Conservation (phyloP, 2,113 vertebrate species). For the Austrofundulus limnaeus region DNA sequence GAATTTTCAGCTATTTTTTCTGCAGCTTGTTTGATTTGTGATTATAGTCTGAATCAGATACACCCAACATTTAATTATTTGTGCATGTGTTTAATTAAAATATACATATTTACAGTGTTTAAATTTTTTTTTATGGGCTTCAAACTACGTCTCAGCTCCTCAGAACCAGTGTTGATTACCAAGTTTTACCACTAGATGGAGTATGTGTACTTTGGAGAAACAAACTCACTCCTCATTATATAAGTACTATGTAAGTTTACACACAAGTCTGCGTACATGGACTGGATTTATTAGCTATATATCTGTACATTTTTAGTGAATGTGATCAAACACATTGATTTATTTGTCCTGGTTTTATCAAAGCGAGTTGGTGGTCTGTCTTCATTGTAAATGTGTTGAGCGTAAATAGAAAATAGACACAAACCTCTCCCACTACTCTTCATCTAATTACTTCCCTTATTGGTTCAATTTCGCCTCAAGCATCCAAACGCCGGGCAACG, state of each 20-base stretch:
- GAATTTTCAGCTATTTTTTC: conserved; percentile 8
- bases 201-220: conserved; percentile 11
- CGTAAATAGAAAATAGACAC: conserved; percentile 23
- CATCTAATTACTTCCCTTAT: conserved; percentile 59
- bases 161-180: background rate
- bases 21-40: background rate
- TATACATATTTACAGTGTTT: too few species aligned
- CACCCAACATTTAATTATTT: background rate
- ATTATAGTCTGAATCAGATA: background rate
- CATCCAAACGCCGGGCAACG: conserved; percentile 31
- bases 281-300: conserved; percentile 7
- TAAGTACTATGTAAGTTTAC: conserved; percentile 2
- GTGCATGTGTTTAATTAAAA: fast-evolving
- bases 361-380: conserved; percentile 8
- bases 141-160: background rate
- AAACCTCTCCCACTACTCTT: conserved; percentile 26
- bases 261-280: background rate
- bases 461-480: conserved; percentile 54
- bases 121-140: too few species aligned
- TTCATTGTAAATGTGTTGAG: conserved; percentile 27
- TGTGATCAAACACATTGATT: conserved; percentile 27
- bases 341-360: conserved; percentile 19
- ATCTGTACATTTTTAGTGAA: conserved; percentile 1
- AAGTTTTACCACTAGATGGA: conserved; percentile 54
- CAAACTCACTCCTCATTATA: background rate